Evolutionary conservation across 1,140 invertebrate genomes (phyloP).

Genomic region (Sinonovacula constricta): DNA sequence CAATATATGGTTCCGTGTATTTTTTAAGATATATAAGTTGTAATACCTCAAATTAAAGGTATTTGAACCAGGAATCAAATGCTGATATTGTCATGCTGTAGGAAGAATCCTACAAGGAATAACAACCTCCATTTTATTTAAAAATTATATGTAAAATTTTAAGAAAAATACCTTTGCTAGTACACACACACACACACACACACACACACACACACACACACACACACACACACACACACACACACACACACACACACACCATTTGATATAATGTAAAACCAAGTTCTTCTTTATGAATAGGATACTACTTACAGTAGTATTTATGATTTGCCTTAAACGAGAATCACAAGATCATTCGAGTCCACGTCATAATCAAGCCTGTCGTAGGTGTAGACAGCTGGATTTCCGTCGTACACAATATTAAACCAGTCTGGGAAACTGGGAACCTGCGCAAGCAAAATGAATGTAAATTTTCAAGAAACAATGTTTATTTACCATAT

Average conservation of each 20-base stretch:
- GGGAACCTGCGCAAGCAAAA: background rate
- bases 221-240: background rate
- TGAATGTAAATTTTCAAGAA: background rate
- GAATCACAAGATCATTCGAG: constrained; percentile 8
- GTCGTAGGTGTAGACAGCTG: constrained; percentile 23
- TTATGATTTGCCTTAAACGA: constrained; percentile 4
- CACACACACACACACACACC: background rate
- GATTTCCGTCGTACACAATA: constrained; percentile 20
- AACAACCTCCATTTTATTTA: background rate
- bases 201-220: background rate
- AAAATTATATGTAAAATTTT: background rate
- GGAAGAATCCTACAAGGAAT: no score
- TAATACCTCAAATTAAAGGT: background rate
- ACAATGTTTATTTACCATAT: background rate
- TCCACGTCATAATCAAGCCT: constrained; percentile 8
- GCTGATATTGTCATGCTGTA: background rate
- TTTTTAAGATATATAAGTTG: no score
- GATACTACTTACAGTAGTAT: background rate
- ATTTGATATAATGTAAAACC: background rate
- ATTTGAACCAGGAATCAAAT: background rate
- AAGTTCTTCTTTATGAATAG: background rate
- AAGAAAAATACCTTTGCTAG: background rate
- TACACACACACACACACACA: background rate
- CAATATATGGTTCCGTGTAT: no score
- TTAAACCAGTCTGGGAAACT: constrained; percentile 9